Base-by-base conservation (phyloP, 2,113 vertebrate species). In the Acrocephalus kingi region DNA sequence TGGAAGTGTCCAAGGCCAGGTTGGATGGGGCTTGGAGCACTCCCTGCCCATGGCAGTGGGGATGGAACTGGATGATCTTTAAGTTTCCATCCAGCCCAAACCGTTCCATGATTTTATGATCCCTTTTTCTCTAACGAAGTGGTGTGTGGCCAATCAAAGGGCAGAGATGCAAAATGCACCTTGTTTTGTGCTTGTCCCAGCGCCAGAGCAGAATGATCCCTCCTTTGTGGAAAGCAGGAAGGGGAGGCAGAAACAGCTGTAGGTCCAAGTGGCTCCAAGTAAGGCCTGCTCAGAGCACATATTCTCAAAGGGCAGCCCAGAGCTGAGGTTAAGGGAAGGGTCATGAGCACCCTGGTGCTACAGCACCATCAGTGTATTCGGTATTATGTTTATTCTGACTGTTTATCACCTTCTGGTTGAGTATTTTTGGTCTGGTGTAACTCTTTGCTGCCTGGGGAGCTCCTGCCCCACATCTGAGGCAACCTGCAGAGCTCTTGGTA, bases 221-320 rank as follows among this genome's bases (percentile, higher is more conserved):
- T 85, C 39, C 49, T 28, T 17, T 28, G 46, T 77, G 72, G 63
- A 37, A 95, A 77, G 66, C 41, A 64, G 25, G 58, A 39, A 88
- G 9, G 23, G 7, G 41, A 45, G 30, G 25, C 33, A 84, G 35
- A 76, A 87, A 25, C 31, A 43, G 43, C 58, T 61, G 24, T 41
- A 52, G 49, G 6, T 69, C 35, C 19, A 27, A 30, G 27, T 41
- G 35, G 11, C 46, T 84, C 49, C 35, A 55, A 8, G 22, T 7
- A 15, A 39, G 21, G 4, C 35, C 61, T 1, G 7, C 35, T 30
- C 54, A 49, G 84, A 17, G 10, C 55, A 14, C 0, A 1, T 1
- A 25, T 11, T 8, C 31, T 64, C 20, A 55, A 41, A 87, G 21
- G 18, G 14, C 37, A 73, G 37, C 73, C 22, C 22, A 86, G 41